Evolutionary conservation across 2,797 vertebrate genomes (phyloP).

Genomic region (Staurois parvus): DNA sequence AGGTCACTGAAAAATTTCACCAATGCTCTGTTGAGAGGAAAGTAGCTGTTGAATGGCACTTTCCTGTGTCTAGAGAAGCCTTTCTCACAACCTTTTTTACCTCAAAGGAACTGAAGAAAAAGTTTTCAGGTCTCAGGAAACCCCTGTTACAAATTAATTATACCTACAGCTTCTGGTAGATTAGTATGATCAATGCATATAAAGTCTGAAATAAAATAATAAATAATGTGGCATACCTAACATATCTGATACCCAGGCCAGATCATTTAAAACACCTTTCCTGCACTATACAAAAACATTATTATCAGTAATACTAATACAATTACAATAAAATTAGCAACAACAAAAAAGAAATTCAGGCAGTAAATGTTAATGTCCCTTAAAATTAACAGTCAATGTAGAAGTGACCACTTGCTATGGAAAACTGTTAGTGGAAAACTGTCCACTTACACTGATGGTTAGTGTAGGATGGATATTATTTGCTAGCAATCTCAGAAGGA

Average conservation of each 20-base stretch:
- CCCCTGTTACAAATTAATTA: neutral
- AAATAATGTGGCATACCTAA: neutral
- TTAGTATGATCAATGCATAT: neutral
- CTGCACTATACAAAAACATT: too few relatives aligned
- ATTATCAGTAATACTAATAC: too few relatives aligned
- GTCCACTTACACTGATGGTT: too few relatives aligned
- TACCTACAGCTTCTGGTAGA: neutral
- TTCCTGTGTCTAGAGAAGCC: neutral
- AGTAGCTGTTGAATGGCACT: neutral
- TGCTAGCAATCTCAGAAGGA: too few relatives aligned
- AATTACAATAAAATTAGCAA: too few relatives aligned
- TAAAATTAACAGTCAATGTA: too few relatives aligned
- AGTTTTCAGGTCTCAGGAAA: neutral
- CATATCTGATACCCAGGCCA: neutral
- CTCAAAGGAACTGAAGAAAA: neutral
- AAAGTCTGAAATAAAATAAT: neutral
- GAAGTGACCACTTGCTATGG: too few relatives aligned
- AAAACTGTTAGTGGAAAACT: too few relatives aligned
- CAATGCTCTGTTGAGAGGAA: too few relatives aligned
- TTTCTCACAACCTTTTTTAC: neutral
- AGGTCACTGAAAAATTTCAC: neutral
- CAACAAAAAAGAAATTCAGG: too few relatives aligned
- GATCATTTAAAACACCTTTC: neutral
- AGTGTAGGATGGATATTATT: too few relatives aligned
- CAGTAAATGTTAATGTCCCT: too few relatives aligned